A percentile compares a stretch with the other conserved stretches of the same genome.
Conservation (phyloP, 2,797 vertebrate species). For the Eulemur rubriventer region DNA sequence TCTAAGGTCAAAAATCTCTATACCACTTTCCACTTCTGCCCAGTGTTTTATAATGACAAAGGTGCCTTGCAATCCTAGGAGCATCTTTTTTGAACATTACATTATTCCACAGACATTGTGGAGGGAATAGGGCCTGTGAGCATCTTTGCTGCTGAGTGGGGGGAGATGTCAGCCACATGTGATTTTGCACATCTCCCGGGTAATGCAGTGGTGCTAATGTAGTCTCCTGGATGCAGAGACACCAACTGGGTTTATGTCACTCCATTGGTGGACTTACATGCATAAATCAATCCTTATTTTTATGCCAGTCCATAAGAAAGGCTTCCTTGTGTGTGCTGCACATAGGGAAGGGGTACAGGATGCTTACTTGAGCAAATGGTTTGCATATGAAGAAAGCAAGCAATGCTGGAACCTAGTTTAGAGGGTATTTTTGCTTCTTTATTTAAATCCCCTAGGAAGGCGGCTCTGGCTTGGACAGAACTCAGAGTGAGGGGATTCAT, state of each 20-base stretch:
- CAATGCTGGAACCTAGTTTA: neutral
- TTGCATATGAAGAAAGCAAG: conserved; percentile 21
- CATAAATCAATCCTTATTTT: conserved; percentile 51
- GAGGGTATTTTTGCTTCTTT: neutral
- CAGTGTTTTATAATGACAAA: neutral
- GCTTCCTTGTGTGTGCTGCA: conserved; percentile 40
- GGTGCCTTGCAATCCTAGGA: neutral
- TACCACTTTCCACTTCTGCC: neutral
- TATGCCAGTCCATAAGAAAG: conserved; percentile 17
- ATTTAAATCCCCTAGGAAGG: neutral
- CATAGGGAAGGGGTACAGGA: neutral
- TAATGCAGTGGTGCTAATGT: neutral
- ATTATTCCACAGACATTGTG: neutral
- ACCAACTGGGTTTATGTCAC: conserved; percentile 21
- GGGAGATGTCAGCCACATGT: neutral
- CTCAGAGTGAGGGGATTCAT: neutral
- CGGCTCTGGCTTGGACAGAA: neutral
- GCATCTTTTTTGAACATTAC: neutral
- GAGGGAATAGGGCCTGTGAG: neutral
- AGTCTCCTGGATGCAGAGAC: conserved; percentile 51
- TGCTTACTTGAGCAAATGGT: neutral
- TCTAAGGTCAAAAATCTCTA: neutral
- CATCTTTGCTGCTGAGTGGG: neutral
- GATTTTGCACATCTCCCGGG: conserved; percentile 19
- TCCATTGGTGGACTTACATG: neutral